These are phyloP conservation scores for Therioaphis trifolii DNA, from an alignment of 2,888 invertebrate species.

Conservation along the genomic window DNA sequence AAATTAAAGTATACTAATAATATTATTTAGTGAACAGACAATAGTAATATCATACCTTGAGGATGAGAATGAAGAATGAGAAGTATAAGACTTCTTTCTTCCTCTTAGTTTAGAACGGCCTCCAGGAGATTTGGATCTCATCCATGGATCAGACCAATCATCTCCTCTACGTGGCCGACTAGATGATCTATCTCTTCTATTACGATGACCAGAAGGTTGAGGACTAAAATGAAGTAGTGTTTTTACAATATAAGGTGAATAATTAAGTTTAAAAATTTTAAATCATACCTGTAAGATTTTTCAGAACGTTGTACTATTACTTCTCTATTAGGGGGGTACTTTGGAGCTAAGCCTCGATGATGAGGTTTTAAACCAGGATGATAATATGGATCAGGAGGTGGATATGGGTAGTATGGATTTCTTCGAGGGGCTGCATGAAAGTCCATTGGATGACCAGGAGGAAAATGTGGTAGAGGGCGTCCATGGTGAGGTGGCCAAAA, in stretches of 20 bases:
- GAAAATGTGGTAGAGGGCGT: constrained; percentile 56
- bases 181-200: constrained; percentile 63
- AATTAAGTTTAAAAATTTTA: not conserved
- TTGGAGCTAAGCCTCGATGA: constrained; percentile 57
- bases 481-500: constrained; percentile 64
- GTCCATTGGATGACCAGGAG: constrained; percentile 60
- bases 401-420: constrained; percentile 60
- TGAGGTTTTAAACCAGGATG: constrained; percentile 63
- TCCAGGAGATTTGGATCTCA: constrained; percentile 69
- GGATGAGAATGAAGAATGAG: constrained; percentile 76
- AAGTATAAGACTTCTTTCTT: constrained; percentile 76
- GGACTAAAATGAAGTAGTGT: not conserved
- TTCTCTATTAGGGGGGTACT: constrained; percentile 73
- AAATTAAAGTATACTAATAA: not conserved
- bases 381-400: constrained; percentile 54
- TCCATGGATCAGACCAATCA: constrained; percentile 97
- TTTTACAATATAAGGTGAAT: not conserved
- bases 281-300: constrained; percentile 65
- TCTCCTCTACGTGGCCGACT: constrained; percentile 70
- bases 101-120: constrained; percentile 67
- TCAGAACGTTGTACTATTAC: constrained; percentile 80
- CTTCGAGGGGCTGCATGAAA: constrained; percentile 54
- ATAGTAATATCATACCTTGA: constrained; percentile 67
- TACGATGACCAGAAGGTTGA: constrained; percentile 63
- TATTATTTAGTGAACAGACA: not conserved